Conservation (phyloP, 2,113 vertebrate genomes). For the Pelusios castaneus region DNA sequence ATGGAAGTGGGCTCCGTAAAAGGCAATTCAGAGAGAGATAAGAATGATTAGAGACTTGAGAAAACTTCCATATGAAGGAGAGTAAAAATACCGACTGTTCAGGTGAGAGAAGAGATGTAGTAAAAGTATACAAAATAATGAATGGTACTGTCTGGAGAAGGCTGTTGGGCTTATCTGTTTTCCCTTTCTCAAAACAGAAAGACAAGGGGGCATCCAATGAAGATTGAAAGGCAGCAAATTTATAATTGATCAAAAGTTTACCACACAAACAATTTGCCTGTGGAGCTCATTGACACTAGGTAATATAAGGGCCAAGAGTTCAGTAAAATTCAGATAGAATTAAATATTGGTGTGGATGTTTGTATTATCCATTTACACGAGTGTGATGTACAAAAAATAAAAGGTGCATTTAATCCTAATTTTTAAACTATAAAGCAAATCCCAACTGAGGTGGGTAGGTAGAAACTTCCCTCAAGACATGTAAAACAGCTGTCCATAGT, state of each 20-base stretch:
- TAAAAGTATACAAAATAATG: neutral
- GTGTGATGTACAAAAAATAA: constrained; percentile 17
- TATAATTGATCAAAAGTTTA: neutral
- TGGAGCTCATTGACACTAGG: neutral
- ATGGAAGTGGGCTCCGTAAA: too few relatives aligned
- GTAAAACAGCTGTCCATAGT: constrained; percentile 6
- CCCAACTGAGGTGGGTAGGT: neutral
- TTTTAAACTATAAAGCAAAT: neutral
- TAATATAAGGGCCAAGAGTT: neutral
- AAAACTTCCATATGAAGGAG: neutral
- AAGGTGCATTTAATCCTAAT: neutral
- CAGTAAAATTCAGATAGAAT: neutral
- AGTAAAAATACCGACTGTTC: neutral
- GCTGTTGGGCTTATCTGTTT: neutral
- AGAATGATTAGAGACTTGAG: neutral
- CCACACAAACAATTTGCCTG: rapidly evolving
- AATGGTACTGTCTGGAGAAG: neutral
- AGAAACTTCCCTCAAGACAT: constrained; percentile 27
- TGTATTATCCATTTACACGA: neutral
- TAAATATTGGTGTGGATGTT: neutral
- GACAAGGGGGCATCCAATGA: neutral
- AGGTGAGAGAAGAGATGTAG: neutral
- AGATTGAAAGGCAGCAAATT: neutral
- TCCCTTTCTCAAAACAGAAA: neutral
- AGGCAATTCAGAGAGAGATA: neutral